These are phyloP conservation scores for Urechis unicinctus DNA, from an alignment of 2,888 invertebrate species.

Conservation along the genomic window DNA sequence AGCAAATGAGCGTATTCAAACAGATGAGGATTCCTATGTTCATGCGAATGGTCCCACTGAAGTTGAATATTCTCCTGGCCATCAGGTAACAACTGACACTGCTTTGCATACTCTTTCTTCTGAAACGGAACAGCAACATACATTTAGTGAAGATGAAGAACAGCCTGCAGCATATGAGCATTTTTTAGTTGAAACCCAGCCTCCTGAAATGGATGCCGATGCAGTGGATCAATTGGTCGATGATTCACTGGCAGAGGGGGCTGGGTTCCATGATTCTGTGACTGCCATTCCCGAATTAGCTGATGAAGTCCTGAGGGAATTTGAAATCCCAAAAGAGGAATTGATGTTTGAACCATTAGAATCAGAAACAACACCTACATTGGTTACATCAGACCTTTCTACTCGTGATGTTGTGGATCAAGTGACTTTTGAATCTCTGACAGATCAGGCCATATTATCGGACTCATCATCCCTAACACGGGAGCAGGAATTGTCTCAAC, in stretches of 20 bases:
- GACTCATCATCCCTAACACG: too few species aligned
- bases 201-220: constrained; percentile 9
- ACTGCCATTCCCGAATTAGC: too few species aligned
- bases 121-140: too few species aligned
- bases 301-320: background rate
- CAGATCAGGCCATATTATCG: too few species aligned
- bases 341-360: background rate
- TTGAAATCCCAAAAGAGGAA: background rate
- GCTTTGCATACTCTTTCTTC: too few species aligned
- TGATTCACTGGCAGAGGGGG: background rate
- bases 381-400: background rate
- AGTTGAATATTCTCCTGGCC: constrained; percentile 35
- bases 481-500: too few species aligned
- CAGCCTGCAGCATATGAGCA: background rate
- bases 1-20: background rate
- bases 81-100: background rate
- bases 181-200: constrained; percentile 10
- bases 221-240: background rate
- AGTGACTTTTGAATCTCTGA: background rate
- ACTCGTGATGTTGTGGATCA: background rate
- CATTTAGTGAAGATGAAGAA: constrained; percentile 5
- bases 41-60: constrained; percentile 54
- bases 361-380: background rate
- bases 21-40: constrained; percentile 8
- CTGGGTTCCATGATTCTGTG: too few species aligned